phyloP scores from a whole-genome alignment of 2,113 vertebrate genomes.

The Colistium nudipinnis region DNA sequence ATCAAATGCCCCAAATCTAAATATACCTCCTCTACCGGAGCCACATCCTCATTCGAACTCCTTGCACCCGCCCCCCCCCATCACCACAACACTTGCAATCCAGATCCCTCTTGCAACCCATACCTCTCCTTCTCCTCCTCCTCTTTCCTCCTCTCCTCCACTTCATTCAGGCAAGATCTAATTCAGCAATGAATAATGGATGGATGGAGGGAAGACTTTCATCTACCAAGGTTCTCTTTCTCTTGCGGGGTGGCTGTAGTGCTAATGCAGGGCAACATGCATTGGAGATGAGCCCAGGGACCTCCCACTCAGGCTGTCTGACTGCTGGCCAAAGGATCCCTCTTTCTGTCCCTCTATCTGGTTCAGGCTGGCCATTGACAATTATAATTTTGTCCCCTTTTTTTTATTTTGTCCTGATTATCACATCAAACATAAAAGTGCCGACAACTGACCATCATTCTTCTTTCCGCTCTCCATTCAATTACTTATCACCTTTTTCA shows the following conservation, averaged over 20 bases:
- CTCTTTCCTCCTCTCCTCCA: conserved; percentile 34
- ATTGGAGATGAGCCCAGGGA: conserved; percentile 85
- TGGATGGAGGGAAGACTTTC: conserved; percentile 76
- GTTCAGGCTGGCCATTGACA: conserved; percentile 21
- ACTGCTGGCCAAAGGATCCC: conserved; percentile 75
- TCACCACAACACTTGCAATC: conserved; percentile 36
- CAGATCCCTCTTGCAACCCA: conserved; percentile 1
- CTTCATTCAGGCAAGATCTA: conserved; percentile 78
- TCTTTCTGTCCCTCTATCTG: conserved; percentile 22
- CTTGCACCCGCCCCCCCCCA: conserved; percentile 9
- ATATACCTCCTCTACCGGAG: conserved; percentile 34
- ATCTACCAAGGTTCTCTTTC: conserved; percentile 70
- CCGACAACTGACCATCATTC: not conserved
- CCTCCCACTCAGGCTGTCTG: conserved; percentile 82
- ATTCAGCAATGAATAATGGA: conserved; percentile 85
- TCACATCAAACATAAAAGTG: conserved; percentile 10
- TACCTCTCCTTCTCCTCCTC: conserved; percentile 32
- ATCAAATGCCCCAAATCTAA: conserved; percentile 41
- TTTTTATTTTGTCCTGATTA: not conserved
- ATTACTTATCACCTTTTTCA: conserved; percentile 44
- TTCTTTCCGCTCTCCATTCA: conserved; percentile 24
- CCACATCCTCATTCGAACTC: conserved; percentile 51
- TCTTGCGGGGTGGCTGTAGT: conserved; percentile 68
- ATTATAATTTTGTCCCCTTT: not conserved
- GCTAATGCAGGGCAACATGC: conserved; percentile 79